phyloP scores from a whole-genome alignment of 2,113 vertebrate genomes.

The cattle (Bos taurus) region ARS-UCD2.0 NC_037332.1:50092001-50092500 shows the following conservation, averaged over 20 bases:
- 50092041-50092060: background rate
- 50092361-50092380: background rate
- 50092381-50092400: background rate
- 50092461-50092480: background rate
- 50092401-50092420: background rate
- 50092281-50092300: background rate
- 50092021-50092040: background rate
- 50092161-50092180: background rate
- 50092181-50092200: background rate
- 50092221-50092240: background rate
- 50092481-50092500: background rate
- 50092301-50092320: background rate
- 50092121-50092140: background rate
- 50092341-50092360: background rate
- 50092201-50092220: background rate
- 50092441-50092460: background rate
- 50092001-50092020: background rate
- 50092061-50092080: background rate
- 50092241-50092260: background rate
- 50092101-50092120: background rate
- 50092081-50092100: background rate
- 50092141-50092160: background rate
- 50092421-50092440: background rate
- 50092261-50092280: background rate
- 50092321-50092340: background rate